These are phyloP conservation scores for Typhlichthys eigenmanni DNA, from an alignment of 2,797 vertebrate species.

Conservation along the genomic window DNA sequence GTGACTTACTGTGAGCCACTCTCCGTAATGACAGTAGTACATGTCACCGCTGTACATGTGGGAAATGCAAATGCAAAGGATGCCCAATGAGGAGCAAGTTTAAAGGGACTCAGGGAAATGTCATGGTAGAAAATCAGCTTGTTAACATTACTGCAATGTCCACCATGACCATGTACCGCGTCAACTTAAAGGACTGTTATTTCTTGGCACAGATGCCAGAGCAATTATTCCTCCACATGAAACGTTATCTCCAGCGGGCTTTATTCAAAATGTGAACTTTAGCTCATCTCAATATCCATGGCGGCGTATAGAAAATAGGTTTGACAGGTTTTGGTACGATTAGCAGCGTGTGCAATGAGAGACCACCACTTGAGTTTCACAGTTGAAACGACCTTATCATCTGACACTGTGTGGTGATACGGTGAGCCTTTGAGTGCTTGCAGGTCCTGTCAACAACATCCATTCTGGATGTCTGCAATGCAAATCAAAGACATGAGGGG, in stretches of 20 bases:
- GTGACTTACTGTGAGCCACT: slow-evolving; percentile 57
- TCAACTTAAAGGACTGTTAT: slow-evolving; percentile 50
- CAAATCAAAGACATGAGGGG: slow-evolving; percentile 57
- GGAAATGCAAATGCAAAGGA: slow-evolving; percentile 45
- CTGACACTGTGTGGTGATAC: slow-evolving; percentile 12
- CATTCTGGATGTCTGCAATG: slow-evolving; percentile 9
- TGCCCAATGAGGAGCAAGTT: slow-evolving; percentile 51
- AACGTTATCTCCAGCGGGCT: slow-evolving; percentile 42
- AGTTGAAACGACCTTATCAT: slow-evolving; percentile 4
- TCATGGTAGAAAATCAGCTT: slow-evolving; percentile 58
- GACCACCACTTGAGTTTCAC: neutral
- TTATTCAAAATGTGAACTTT: slow-evolving; percentile 58
- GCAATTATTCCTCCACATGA: slow-evolving; percentile 55
- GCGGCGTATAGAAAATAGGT: neutral
- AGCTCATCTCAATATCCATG: slow-evolving; percentile 31
- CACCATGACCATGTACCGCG: slow-evolving; percentile 24
- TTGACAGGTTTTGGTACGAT: neutral
- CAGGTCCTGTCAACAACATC: slow-evolving; percentile 24
- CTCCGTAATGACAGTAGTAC: slow-evolving; percentile 54
- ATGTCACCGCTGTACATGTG: slow-evolving; percentile 62
- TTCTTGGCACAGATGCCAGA: slow-evolving; percentile 21
- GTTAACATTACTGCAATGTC: slow-evolving; percentile 52
- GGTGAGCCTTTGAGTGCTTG: slow-evolving; percentile 18
- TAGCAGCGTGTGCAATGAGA: neutral
- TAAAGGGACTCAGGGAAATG: slow-evolving; percentile 55